Evolutionary conservation across 2,888 invertebrate species (phyloP).

Genomic region (Lamproptera curius): DNA sequence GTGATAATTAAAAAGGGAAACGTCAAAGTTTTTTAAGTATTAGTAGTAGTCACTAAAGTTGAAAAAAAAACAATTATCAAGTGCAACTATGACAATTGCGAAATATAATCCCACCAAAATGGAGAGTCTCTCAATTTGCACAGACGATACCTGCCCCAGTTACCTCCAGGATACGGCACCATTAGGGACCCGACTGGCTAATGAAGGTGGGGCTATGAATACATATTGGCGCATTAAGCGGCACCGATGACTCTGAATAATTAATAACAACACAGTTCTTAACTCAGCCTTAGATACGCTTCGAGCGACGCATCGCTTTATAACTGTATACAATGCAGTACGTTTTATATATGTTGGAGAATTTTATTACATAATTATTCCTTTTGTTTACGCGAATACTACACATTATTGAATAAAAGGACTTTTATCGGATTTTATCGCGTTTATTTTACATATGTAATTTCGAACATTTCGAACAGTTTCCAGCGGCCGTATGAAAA

Average conservation of each 20-base stretch:
- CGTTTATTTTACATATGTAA: no score
- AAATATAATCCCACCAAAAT: no score
- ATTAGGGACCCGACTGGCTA: constrained; percentile 40
- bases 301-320: neutral
- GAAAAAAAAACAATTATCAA: no score
- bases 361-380: no score
- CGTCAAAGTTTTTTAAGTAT: no score
- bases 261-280: constrained; percentile 52
- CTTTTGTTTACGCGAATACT: no score
- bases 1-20: no score
- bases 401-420: no score
- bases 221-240: constrained; percentile 62
- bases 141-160: constrained; percentile 40
- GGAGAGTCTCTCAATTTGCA: neutral
- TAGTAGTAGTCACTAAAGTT: no score
- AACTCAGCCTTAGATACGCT: constrained; percentile 35
- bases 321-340: neutral
- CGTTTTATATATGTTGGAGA: neutral
- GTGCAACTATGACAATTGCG: no score
- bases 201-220: constrained; percentile 62
- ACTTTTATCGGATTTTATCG: no score
- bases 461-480: neutral
- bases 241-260: constrained; percentile 51
- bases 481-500: neutral
- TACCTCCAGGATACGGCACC: constrained; percentile 30